Conservation (phyloP, 1,140 invertebrate genomes). For the Solen grandis region DNA sequence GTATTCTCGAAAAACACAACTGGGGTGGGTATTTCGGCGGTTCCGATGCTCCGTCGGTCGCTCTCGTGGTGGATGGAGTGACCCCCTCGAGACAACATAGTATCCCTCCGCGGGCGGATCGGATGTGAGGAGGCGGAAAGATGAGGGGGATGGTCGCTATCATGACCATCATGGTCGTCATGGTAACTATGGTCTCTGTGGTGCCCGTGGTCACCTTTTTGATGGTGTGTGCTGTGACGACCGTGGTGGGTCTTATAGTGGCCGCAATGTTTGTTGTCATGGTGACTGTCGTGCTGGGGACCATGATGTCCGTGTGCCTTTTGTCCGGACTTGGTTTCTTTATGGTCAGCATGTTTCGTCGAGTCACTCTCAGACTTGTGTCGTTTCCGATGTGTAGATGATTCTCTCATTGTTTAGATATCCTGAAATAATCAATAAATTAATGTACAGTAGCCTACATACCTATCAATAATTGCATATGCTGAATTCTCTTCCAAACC, state of each 20-base stretch:
- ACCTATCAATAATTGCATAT: too few species aligned
- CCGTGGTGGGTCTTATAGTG: constrained; percentile 17
- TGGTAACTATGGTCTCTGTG: not conserved
- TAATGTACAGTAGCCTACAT: too few species aligned
- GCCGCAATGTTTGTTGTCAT: constrained; percentile 3
- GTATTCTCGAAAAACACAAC: constrained; percentile 72
- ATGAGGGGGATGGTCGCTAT: constrained; percentile 24
- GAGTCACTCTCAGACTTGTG: constrained; percentile 40
- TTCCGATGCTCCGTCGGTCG: constrained; percentile 60
- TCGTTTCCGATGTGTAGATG: constrained; percentile 35
- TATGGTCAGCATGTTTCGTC: not conserved
- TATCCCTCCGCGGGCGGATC: constrained; percentile 52
- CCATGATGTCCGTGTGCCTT: not conserved
- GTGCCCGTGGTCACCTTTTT: constrained; percentile 32
- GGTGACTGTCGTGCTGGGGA: constrained; percentile 16
- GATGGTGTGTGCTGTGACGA: constrained; percentile 12
- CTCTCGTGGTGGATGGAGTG: constrained; percentile 50
- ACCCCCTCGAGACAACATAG: constrained; percentile 34
- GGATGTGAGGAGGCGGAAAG: constrained; percentile 39
- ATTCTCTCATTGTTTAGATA: constrained; percentile 44
- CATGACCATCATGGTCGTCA: constrained; percentile 1
- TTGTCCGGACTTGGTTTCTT: constrained; percentile 1
- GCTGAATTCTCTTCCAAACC: too few species aligned
- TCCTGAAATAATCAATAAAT: too few species aligned
- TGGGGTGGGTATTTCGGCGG: constrained; percentile 46